These are phyloP conservation scores for Palaemon carinicauda DNA, from an alignment of 1,140 invertebrate species.

Conservation along the genomic window DNA sequence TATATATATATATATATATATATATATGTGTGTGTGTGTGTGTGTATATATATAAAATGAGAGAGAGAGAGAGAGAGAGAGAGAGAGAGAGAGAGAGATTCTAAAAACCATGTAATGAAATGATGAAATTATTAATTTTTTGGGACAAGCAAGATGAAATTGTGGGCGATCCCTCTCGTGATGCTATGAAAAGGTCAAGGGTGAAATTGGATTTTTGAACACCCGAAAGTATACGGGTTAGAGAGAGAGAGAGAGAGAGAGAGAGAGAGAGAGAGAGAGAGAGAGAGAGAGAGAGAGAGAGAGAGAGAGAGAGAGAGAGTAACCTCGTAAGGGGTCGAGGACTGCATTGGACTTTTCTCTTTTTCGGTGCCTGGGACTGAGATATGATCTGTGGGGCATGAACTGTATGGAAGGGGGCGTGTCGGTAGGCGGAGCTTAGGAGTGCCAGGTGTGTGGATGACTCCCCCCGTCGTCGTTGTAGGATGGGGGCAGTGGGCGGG, in stretches of 20 bases:
- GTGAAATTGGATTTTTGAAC: no score
- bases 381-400: background rate
- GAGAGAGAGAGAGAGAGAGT: no score
- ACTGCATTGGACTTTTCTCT: background rate
- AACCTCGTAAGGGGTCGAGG: background rate
- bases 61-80: slow-evolving; percentile 16
- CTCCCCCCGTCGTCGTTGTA: background rate
- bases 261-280: no score
- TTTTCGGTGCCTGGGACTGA: background rate
- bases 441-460: slow-evolving; percentile 31
- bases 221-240: background rate
- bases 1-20: no score
- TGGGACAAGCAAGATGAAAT: no score
- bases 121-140: background rate
- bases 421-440: slow-evolving; percentile 25
- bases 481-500: slow-evolving; percentile 26
- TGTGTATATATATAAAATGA: no score
- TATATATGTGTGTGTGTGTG: no score
- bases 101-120: background rate
- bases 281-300: no score
- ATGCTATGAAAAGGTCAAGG: no score
- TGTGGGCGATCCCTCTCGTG: no score
- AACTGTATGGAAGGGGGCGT: slow-evolving; percentile 7
- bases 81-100: background rate
- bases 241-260: no score